Base-by-base conservation (phyloP, 2,888 invertebrate genomes). In the Cataglyphis rosenhaueri region DNA sequence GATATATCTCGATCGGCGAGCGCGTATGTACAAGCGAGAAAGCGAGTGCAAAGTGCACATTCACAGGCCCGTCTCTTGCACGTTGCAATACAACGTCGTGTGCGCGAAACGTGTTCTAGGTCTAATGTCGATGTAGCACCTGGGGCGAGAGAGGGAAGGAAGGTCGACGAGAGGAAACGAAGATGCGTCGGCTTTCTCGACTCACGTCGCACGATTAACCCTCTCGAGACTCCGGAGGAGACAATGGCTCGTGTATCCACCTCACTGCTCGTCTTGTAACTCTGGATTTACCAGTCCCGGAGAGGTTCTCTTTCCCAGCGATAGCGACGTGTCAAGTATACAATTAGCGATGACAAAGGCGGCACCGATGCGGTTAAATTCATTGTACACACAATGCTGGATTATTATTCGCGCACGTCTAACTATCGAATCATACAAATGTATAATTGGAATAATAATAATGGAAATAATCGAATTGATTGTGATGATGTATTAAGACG, bases 1-100 rank as follows among this genome's bases (percentile, higher is more conserved):
- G 76, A 74, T 62, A 29, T 59, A 61, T 81, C 79, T 81, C 82
- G 78, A 82, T 57, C 35, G 76, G 65, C 18, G 38, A 74, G 64
- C 52, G 57, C 62, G 44, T 44, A 32, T 25, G 35, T 35, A 21
- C 41, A 59, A 48, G 61, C 74, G 2, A 62, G 73, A 65, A 61
- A 59, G 81, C 35, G 25, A 57, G 82, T n/a, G n/a, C 35, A 48
- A n/a, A 59, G 35, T 78, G 81, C 81, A 62, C 65, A 73, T 66
- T 68, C 70, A 82, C 82, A 38, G 52, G 41, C 83, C 91, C 91
- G 91, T 91, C 91, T 92, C 91, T 91, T 88, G 89, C 88, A 83
- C 84, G 81, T 44, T 44, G 86, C 87, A 91, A 91, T 92, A 91
- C 89, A 90, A 89, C 89, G 88, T 89, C 85, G 87, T 85, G 78